Evolutionary conservation across 2,888 invertebrate species (phyloP).

Genomic region (Sinopyrophorus schimmeli): DNA sequence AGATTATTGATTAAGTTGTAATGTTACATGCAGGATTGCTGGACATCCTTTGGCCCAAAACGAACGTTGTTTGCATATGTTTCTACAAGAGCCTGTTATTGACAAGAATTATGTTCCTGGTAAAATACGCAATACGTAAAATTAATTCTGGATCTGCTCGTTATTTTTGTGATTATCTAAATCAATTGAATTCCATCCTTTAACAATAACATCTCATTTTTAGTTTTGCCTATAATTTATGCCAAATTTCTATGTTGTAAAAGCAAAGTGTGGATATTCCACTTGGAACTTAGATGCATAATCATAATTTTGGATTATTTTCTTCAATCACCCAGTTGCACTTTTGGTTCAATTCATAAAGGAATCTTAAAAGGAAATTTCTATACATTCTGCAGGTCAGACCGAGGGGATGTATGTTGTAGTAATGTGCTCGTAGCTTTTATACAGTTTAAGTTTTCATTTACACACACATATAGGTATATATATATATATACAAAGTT

Average conservation of each 20-base stretch:
- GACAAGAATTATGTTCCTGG: slow-evolving; percentile 99
- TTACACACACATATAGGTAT: not conserved
- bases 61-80: slow-evolving; percentile 99
- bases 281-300: too few relatives aligned
- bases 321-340: too few relatives aligned
- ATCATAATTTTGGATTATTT: too few relatives aligned
- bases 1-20: too few relatives aligned
- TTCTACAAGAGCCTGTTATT: slow-evolving; percentile 95
- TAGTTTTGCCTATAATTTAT: too few relatives aligned
- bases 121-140: slow-evolving; percentile 95
- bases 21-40: slow-evolving; percentile 87
- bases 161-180: slow-evolving; percentile 29
- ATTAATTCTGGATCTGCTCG: slow-evolving; percentile 16
- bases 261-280: too few relatives aligned
- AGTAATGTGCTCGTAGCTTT: not conserved
- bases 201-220: slow-evolving; percentile 29
- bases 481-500: not conserved
- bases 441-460: not conserved
- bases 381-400: slow-evolving; percentile 1
- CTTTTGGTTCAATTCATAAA: too few relatives aligned
- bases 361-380: too few relatives aligned
- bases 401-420: not conserved
- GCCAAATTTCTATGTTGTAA: not conserved
- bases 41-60: slow-evolving; percentile 99
- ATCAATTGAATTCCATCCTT: slow-evolving; percentile 30